Percentiles rank a stretch among this genome's conserved stretches.
phyloP scores from a whole-genome alignment of 2,888 invertebrate genomes.

The Syritta pipiens region DNA sequence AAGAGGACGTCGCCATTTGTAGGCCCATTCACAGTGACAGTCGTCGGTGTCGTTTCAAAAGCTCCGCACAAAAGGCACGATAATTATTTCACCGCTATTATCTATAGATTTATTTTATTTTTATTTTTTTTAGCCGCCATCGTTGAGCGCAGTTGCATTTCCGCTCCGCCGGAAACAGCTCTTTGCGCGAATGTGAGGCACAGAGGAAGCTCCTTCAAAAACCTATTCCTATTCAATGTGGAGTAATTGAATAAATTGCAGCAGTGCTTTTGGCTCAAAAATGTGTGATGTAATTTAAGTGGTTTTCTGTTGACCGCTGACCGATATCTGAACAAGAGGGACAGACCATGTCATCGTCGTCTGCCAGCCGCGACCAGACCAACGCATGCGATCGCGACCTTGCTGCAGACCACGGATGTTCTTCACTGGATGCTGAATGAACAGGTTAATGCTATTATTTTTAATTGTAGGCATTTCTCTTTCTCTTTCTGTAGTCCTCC shows the following conservation, averaged over 20 bases:
- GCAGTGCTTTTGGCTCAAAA: conserved; percentile 14
- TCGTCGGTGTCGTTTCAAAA: conserved; percentile 32
- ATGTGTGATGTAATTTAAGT: conserved; percentile 32
- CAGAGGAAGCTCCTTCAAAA: conserved; percentile 5
- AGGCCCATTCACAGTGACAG: conserved; percentile 29
- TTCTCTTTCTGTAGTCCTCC: no score
- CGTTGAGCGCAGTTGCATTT: conserved; percentile 35
- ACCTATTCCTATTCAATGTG: conserved; percentile 35
- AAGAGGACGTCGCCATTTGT: conserved; percentile 11
- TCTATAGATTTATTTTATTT: conserved; percentile 46
- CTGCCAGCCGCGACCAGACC: no score
- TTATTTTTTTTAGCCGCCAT: conserved; percentile 9
- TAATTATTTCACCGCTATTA: conserved; percentile 66
- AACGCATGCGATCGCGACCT: no score
- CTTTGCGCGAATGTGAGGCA: neutral
- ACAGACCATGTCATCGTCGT: no score
- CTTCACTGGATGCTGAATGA: no score
- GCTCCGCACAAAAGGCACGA: conserved; percentile 47
- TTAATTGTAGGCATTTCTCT: conserved; percentile 16
- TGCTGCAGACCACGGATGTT: no score
- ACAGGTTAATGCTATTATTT: conserved; percentile 10
- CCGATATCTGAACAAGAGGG: conserved; percentile 45
- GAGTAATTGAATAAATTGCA: conserved; percentile 56
- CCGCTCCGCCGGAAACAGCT: conserved; percentile 16
- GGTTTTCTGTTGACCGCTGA: conserved; percentile 33